phyloP scores from a whole-genome alignment of 64 coral and sea anemone species.

The Actinia equina region DNA sequence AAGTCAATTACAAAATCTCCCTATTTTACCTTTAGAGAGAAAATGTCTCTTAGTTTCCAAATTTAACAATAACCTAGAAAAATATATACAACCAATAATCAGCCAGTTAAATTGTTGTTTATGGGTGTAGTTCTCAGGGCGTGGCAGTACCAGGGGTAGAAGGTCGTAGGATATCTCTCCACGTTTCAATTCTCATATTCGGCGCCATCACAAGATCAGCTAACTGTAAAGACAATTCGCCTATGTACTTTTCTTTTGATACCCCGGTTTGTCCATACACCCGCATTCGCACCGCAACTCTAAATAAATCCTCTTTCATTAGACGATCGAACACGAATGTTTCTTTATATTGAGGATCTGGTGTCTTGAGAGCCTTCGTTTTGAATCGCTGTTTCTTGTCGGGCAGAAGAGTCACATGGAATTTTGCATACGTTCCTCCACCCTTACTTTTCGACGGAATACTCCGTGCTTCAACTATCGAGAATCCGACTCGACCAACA shows the following conservation, averaged over 20 bases:
- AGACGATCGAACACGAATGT: conserved; percentile 88
- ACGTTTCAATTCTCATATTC: conserved; percentile 46
- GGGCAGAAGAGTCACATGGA: conserved; percentile 67
- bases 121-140: background rate
- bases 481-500: conserved; percentile 64
- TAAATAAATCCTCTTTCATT: conserved; percentile 68
- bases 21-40: background rate
- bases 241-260: conserved; percentile 67
- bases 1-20: background rate
- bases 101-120: background rate
- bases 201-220: conserved; percentile 68
- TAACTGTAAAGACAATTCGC: conserved; percentile 61
- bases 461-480: conserved; percentile 64
- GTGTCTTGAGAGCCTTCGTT: conserved; percentile 59
- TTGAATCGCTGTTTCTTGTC: conserved; percentile 77
- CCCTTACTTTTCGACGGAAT: conserved; percentile 70
- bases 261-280: conserved; percentile 78
- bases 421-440: conserved; percentile 45
- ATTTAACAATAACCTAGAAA: background rate
- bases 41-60: background rate
- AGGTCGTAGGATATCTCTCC: conserved; percentile 51
- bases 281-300: conserved; percentile 73
- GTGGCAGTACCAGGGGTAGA: background rate
- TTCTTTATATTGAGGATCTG: conserved; percentile 72
- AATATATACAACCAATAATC: background rate